Evolutionary conservation across 2,888 invertebrate species (phyloP).

Genomic region (Acanthococcus lagerstroemiae): DNA sequence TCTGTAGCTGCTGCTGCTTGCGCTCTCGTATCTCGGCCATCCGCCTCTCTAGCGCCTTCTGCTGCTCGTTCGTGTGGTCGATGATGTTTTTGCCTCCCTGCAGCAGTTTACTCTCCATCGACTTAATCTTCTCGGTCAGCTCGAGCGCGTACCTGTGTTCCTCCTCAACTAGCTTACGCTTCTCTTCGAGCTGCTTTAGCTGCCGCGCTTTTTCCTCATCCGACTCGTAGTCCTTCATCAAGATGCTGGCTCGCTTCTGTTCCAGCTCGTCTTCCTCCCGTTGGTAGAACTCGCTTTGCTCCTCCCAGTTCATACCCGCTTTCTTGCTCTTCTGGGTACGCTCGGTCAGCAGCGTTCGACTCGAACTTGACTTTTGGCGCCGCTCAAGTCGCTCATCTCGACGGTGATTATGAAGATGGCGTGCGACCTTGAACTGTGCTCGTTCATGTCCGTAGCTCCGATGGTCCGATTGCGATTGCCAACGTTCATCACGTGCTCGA

Average conservation of each 20-base stretch:
- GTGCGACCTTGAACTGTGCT: constrained; percentile 94
- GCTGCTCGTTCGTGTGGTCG: constrained; percentile 90
- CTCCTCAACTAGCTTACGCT: constrained; percentile 42
- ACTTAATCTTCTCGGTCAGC: constrained; percentile 64
- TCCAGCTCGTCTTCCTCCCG: constrained; percentile 40
- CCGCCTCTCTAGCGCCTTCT: constrained; percentile 74
- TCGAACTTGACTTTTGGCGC: constrained; percentile 42
- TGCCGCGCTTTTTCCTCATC: constrained; percentile 41
- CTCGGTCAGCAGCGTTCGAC: constrained; percentile 51
- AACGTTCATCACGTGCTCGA: constrained; percentile 82
- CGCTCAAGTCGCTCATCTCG: constrained; percentile 74
- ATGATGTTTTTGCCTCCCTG: constrained; percentile 82
- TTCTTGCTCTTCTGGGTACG: constrained; percentile 39
- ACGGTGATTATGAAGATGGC: constrained; percentile 97
- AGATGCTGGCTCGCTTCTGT: constrained; percentile 37
- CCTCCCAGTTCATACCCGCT: constrained; percentile 37
- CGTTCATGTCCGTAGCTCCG: constrained; percentile 95
- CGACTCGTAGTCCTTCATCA: constrained; percentile 36
- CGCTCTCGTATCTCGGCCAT: constrained; percentile 58
- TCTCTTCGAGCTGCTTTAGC: constrained; percentile 43
- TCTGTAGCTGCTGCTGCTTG: constrained; percentile 65
- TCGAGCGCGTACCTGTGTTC: constrained; percentile 57
- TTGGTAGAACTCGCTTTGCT: constrained; percentile 37
- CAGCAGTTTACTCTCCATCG: constrained; percentile 87
- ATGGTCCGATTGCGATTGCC: constrained; percentile 93